Conservation (phyloP, 1,140 invertebrate genomes). For the Philotrypesis tridentata region DNA sequence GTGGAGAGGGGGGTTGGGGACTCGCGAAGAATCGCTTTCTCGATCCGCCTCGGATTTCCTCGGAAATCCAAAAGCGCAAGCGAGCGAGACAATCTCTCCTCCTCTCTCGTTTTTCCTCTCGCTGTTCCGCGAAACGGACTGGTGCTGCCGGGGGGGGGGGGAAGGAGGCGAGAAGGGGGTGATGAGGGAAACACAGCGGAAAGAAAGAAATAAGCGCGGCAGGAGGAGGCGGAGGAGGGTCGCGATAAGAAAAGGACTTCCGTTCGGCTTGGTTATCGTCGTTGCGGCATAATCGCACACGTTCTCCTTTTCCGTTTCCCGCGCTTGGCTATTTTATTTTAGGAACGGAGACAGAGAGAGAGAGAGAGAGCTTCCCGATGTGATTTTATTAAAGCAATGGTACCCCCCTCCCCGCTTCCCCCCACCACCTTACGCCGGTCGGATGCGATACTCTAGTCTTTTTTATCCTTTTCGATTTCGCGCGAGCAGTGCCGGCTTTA, state of each 20-base stretch:
- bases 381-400: constrained; percentile 40
- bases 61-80: neutral
- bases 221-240: neutral
- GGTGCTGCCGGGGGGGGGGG: no score
- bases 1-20: no score
- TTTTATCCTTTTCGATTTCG: constrained; percentile 3
- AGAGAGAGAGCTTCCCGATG: neutral
- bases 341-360: neutral
- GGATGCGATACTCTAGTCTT: constrained; percentile 1
- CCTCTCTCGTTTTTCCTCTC: neutral
- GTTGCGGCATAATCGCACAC: constrained; percentile 30
- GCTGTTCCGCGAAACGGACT: no score
- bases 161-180: neutral
- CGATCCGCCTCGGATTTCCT: constrained; percentile 8
- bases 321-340: constrained; percentile 24
- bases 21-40: neutral
- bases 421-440: no score
- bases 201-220: constrained; percentile 8
- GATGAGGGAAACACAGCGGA: neutral
- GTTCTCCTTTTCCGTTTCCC: neutral
- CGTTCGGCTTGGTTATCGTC: constrained; percentile 22
- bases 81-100: neutral
- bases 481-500: neutral
- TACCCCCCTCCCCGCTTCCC: no score
- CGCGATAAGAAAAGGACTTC: constrained; percentile 32